phyloP scores from a whole-genome alignment of 2,113 vertebrate genomes.

The Muntiacus reevesi region DNA sequence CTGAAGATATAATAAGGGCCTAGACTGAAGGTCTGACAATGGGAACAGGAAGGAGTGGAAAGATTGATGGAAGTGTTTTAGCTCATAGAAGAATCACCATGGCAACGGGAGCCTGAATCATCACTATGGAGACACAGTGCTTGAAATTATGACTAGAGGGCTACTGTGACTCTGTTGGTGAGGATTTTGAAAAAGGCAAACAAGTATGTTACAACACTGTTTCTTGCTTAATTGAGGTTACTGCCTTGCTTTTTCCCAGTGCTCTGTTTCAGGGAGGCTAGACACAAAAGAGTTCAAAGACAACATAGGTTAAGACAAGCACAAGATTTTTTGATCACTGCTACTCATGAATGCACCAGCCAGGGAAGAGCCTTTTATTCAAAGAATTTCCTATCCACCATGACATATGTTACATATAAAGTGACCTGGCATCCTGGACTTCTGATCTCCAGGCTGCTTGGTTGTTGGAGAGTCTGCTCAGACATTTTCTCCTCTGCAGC shows the following conservation, averaged over 20 bases:
- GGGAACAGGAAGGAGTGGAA: neutral
- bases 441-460: neutral
- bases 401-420: fast-evolving
- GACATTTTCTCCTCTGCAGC: neutral
- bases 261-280: neutral
- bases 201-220: neutral
- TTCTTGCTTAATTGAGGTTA: neutral
- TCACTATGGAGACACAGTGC: constrained; percentile 57
- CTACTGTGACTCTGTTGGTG: neutral
- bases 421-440: no score
- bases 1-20: neutral
- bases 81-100: constrained; percentile 43
- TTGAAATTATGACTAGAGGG: constrained; percentile 12
- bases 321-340: neutral
- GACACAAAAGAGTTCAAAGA: neutral
- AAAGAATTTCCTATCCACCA: neutral
- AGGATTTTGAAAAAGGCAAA: neutral
- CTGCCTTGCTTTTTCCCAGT: neutral
- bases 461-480: neutral
- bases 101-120: constrained; percentile 42
- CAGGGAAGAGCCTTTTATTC: neutral
- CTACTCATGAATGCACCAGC: no score
- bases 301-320: neutral
- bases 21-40: neutral
- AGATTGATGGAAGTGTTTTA: constrained; percentile 5